Evolutionary conservation across 2,797 vertebrate species (phyloP).

Genomic region (Pangasius krempfi): DNA sequence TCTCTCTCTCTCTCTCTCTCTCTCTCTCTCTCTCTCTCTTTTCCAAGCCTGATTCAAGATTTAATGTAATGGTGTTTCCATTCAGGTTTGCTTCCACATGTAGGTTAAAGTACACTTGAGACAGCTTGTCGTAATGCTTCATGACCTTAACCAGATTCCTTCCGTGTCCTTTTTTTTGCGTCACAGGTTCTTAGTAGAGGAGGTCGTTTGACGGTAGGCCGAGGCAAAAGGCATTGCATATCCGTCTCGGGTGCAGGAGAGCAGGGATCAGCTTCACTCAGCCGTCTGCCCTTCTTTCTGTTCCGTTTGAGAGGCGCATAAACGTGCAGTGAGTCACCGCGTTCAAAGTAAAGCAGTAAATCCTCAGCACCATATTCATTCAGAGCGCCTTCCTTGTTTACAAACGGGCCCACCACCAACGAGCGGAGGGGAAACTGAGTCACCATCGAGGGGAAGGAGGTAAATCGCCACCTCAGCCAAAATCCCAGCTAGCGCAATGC

Average conservation of each 20-base stretch:
- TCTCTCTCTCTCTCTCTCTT: no score
- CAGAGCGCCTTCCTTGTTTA: background rate
- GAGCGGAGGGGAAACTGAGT: background rate
- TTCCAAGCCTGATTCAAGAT: background rate
- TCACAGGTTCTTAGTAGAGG: conserved; percentile 70
- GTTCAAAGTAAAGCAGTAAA: background rate
- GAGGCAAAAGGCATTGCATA: conserved; percentile 68
- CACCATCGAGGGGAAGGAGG: background rate
- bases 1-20: background rate
- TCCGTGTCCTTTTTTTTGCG: conserved; percentile 64
- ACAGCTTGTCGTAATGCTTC: no score
- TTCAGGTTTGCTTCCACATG: background rate
- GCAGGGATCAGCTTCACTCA: conserved; percentile 67
- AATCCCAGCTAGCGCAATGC: conserved; percentile 50
- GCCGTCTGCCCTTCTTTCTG: conserved; percentile 60
- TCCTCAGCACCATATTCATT: background rate
- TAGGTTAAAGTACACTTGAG: background rate
- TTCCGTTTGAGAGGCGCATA: conserved; percentile 29
- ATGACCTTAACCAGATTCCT: conserved; percentile 44
- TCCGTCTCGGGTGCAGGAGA: conserved; percentile 58
- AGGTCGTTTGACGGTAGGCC: conserved; percentile 67
- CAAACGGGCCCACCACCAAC: background rate
- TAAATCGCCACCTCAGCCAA: conserved; percentile 71
- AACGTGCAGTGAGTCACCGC: background rate
- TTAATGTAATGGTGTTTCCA: background rate